Evolutionary conservation across 2,797 vertebrate species (phyloP), one percentile per base, ranked within the genome.

Genomic region (Natrix natrix): DNA sequence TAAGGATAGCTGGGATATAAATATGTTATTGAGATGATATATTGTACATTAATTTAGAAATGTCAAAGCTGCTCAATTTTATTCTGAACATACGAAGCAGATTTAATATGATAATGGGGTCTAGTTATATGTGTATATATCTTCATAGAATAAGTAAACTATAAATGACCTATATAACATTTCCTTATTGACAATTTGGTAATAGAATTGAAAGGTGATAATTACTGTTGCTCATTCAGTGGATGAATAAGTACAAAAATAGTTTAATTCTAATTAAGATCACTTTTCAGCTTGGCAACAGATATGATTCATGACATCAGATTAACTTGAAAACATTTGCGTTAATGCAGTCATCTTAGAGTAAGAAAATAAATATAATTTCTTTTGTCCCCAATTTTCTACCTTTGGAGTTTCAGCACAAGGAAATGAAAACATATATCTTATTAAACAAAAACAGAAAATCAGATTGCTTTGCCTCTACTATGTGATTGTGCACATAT

Each of bases 71-170:
- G 59, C 66, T 93, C 8, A 1, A 22, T 93, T 95, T 87, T 59
- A 96, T 88, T 66, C 83, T 91, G 90, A 20, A 3, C 93, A 94
- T 92, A 56, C 66, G 88, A 61, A 92, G 66, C 32, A 55, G 13
- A 2, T 88, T 37, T 37, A 69, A 0, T 7, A 26, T 87, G 56
- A 90, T 91, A 60, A 95, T 93, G 63, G 94, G 78, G 86, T 74
- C 32, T 74, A 37, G 32, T 74, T 74, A 74, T 3, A 17, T 17
- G 14, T 74, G 37, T 74, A 90, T 90, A 0, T 0, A 86, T 54
- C 43, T 91, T n/a, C 56, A 91, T 74, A 59, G 54, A 78, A 28
- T 92, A 83, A 88, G 26, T 69, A 89, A 26, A 48, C 28, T 74
- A 87, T 48, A 37, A 74, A 91, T 60, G 61, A 78, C 59, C 61